These are phyloP conservation scores for Drosophila dives DNA, from an alignment of 2,888 invertebrate species.

Conservation along the genomic window DNA sequence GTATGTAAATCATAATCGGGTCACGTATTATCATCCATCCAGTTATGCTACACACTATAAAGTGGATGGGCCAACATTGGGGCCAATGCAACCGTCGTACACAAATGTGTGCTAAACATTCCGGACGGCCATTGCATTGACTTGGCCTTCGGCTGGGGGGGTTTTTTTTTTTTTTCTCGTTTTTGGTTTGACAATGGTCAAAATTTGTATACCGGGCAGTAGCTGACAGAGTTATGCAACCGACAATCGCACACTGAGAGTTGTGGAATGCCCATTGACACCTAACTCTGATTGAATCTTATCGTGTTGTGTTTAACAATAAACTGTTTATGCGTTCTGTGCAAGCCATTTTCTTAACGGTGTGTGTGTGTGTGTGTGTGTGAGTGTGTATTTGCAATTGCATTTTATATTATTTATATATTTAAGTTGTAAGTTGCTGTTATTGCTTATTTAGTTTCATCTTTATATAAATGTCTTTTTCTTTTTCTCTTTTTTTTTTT, in stretches of 20 bases:
- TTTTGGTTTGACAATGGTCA: constrained; percentile 46
- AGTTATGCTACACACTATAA: constrained; percentile 58
- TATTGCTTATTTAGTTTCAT: constrained; percentile 37
- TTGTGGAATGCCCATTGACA: constrained; percentile 81
- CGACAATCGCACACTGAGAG: constrained; percentile 73
- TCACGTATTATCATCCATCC: constrained; percentile 23
- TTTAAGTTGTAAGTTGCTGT: constrained; percentile 34
- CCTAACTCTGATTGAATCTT: constrained; percentile 83
- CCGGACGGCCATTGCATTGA: constrained; percentile 79
- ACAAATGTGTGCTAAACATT: constrained; percentile 73
- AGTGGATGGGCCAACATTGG: constrained; percentile 23
- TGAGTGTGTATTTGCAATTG: constrained; percentile 48
- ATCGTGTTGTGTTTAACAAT: constrained; percentile 38
- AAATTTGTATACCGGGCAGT: constrained; percentile 77
- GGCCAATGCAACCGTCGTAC: constrained; percentile 79
- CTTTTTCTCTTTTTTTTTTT: constrained; percentile 46
- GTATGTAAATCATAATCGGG: constrained; percentile 48
- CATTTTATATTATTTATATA: constrained; percentile 59
- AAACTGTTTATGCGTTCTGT: constrained; percentile 53
- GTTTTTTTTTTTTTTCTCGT: constrained; percentile 1
- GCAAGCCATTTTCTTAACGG: constrained; percentile 58
- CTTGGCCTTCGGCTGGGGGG: constrained; percentile 39
- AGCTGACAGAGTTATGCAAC: constrained; percentile 84
- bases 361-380: constrained; percentile 41
- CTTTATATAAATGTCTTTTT: constrained; percentile 34